Evolutionary conservation across 2,888 invertebrate species (phyloP).

Genomic region (Muscina levida): DNA sequence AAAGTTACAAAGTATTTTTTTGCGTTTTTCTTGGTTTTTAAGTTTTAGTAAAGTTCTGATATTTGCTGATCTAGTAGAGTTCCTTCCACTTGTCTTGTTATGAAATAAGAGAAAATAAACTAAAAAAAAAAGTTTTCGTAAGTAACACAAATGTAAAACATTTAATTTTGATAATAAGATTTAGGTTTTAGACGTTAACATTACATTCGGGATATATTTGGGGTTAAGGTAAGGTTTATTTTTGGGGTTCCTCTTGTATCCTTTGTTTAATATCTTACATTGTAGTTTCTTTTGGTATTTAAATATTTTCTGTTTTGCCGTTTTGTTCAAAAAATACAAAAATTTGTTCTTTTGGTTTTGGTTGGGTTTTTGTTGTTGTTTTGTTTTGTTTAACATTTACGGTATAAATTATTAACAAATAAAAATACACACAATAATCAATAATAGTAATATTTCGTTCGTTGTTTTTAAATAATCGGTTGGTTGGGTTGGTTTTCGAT

Average conservation of each 20-base stretch:
- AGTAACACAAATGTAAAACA: too few relatives aligned
- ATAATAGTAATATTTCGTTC: constrained; percentile 48
- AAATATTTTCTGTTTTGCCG: constrained; percentile 1
- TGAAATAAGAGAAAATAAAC: too few relatives aligned
- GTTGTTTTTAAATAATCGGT: constrained; percentile 64
- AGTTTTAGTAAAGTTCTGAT: not conserved
- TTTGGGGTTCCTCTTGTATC: not conserved
- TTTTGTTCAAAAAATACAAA: constrained; percentile 45
- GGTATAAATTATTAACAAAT: constrained; percentile 55
- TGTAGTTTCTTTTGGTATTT: not conserved
- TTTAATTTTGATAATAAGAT: constrained; percentile 1
- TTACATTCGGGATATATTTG: constrained; percentile 27
- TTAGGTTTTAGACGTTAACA: constrained; percentile 16
- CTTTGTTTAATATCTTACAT: constrained; percentile 17
- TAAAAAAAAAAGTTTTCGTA: too few relatives aligned
- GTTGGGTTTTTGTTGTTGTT: not conserved
- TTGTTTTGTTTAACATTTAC: constrained; percentile 21
- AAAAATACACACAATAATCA: constrained; percentile 51
- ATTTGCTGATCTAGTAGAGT: not conserved
- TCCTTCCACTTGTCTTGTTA: constrained; percentile 13
- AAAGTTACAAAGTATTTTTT: constrained; percentile 67
- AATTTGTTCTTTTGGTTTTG: not conserved
- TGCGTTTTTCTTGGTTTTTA: constrained; percentile 44
- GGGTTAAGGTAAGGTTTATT: constrained; percentile 15
- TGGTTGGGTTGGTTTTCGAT: constrained; percentile 65